These are phyloP conservation scores for Ondatra zibethicus DNA, from an alignment of 2,113 vertebrate genomes.

Conservation along the genomic window DNA sequence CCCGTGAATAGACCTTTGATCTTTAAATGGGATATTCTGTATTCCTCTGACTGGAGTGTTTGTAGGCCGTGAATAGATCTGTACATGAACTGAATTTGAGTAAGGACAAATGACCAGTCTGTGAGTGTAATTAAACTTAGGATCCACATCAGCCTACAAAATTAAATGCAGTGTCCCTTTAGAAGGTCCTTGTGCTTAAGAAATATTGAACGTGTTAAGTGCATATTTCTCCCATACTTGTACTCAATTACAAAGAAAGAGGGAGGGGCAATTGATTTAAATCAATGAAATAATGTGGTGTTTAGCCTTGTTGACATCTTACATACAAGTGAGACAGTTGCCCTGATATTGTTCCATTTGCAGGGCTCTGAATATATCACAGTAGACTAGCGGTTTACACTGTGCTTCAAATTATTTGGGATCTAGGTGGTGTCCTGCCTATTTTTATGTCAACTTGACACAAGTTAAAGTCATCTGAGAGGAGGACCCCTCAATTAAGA, in stretches of 20 bases:
- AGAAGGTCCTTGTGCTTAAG: slow-evolving; percentile 12
- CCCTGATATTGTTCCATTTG: slow-evolving; percentile 73
- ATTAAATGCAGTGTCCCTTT: slow-evolving; percentile 1
- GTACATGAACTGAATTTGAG: slow-evolving; percentile 23
- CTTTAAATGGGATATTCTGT: background rate
- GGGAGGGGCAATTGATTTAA: slow-evolving; percentile 77
- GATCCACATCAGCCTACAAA: background rate
- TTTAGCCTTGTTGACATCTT: slow-evolving; percentile 77
- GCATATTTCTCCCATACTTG: slow-evolving; percentile 3
- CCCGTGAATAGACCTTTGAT: slow-evolving; percentile 15
- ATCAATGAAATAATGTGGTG: slow-evolving; percentile 75
- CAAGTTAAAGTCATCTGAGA: background rate
- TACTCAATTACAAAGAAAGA: slow-evolving; percentile 49
- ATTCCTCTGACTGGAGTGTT: background rate
- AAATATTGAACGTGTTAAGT: slow-evolving; percentile 14
- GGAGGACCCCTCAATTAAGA: background rate
- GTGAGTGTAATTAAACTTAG: slow-evolving; percentile 52
- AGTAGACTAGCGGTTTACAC: slow-evolving; percentile 78
- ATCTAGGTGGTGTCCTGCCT: background rate
- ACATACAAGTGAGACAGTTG: slow-evolving; percentile 64
- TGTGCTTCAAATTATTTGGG: slow-evolving; percentile 77
- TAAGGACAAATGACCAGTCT: slow-evolving; percentile 9
- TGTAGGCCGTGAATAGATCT: slow-evolving; percentile 10
- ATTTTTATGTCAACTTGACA: background rate
- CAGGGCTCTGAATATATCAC: slow-evolving; percentile 80